phyloP scores from a whole-genome alignment of 2,888 invertebrate species.

The Cephus rjabovi region DNA sequence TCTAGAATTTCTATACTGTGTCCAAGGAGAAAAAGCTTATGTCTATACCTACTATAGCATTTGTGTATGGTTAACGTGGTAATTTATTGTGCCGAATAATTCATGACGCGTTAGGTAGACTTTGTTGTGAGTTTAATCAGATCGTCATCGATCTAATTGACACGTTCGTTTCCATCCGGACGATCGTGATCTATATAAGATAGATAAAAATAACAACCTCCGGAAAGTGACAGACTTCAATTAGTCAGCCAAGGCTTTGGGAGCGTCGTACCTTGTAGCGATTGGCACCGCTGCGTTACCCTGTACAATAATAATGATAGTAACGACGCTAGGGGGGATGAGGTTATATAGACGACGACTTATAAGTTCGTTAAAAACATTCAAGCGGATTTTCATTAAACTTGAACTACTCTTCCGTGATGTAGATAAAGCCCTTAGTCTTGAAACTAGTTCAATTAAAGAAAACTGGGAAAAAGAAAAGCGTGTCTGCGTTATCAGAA shows the following conservation, averaged over 20 bases:
- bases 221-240: conserved; percentile 20
- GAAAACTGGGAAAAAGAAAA: background rate
- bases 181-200: conserved; percentile 43
- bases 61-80: conserved; percentile 36
- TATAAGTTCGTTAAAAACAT: conserved; percentile 33
- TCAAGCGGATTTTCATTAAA: conserved; percentile 49
- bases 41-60: background rate
- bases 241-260: conserved; percentile 14
- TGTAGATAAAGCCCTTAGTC: background rate
- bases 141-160: conserved; percentile 57
- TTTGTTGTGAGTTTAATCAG: conserved; percentile 52
- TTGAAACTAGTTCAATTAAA: conserved; percentile 6
- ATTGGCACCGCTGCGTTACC: background rate
- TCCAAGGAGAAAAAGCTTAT: background rate
- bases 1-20: background rate
- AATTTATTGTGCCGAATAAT: conserved; percentile 52
- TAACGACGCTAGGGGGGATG: background rate
- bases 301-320: background rate
- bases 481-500: background rate
- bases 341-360: background rate
- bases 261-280: conserved; percentile 13
- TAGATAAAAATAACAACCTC: conserved; percentile 33
- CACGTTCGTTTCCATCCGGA: conserved; percentile 51
- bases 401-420: conserved; percentile 27
- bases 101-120: conserved; percentile 39